Evolutionary conservation across 2,888 invertebrate genomes (phyloP).

Genomic region (Lithosia quadra): DNA sequence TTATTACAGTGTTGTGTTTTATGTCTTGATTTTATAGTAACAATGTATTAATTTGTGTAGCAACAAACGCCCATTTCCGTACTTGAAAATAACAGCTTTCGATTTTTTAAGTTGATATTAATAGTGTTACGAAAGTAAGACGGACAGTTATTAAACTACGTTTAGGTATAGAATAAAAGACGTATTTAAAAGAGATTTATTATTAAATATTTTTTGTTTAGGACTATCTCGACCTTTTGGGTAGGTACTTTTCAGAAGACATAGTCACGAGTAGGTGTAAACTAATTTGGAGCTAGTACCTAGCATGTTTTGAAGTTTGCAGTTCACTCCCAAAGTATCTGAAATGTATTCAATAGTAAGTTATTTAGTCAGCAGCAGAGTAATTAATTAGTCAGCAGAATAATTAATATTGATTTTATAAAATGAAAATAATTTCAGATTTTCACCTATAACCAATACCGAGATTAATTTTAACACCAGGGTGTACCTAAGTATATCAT

Average conservation of each 20-base stretch:
- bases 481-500: neutral
- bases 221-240: neutral
- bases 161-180: too few relatives aligned
- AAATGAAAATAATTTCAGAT: too few relatives aligned
- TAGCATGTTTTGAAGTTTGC: too few relatives aligned
- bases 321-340: neutral
- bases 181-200: too few relatives aligned
- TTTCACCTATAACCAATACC: too few relatives aligned
- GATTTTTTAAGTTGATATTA: neutral
- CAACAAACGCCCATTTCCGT: neutral
- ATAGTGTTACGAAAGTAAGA: neutral
- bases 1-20: conserved; percentile 14
- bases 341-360: neutral
- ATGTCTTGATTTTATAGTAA: neutral
- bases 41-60: neutral
- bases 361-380: too few relatives aligned
- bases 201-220: neutral
- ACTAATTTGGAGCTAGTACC: too few relatives aligned
- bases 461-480: neutral
- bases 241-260: neutral
- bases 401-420: too few relatives aligned
- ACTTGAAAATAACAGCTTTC: neutral
- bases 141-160: neutral
- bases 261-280: too few relatives aligned
- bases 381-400: too few relatives aligned